These are phyloP conservation scores for Malurus leucopterus DNA, from an alignment of 2,797 vertebrate genomes.

Conservation along the genomic window DNA sequence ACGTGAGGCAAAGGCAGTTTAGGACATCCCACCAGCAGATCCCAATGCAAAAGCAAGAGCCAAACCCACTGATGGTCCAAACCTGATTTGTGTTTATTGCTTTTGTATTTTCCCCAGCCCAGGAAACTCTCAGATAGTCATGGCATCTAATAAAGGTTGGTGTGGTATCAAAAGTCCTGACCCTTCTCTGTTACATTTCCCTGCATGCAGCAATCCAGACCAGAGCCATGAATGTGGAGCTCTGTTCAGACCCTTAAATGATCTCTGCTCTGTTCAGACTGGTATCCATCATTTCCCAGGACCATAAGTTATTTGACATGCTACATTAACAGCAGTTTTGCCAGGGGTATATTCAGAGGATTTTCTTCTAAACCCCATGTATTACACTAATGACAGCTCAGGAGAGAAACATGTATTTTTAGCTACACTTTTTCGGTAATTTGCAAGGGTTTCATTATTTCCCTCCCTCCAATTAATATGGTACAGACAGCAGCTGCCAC, in stretches of 20 bases:
- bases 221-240: neutral
- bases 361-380: neutral
- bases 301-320: neutral
- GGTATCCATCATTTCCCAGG: neutral
- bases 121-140: neutral
- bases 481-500: neutral
- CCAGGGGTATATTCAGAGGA: neutral
- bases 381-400: neutral
- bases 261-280: neutral
- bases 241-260: neutral
- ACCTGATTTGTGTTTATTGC: neutral
- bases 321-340: neutral
- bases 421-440: neutral
- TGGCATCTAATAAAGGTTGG: neutral
- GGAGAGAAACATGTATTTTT: neutral
- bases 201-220: neutral
- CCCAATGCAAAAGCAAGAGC: neutral
- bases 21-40: neutral
- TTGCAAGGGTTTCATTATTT: slow-evolving; percentile 34
- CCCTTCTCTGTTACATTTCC: neutral
- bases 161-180: neutral
- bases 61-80: neutral
- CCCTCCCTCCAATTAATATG: neutral
- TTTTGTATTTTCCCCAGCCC: neutral
- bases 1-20: neutral